These are phyloP conservation scores for Diploptera punctata DNA, from an alignment of 2,888 invertebrate species.

Conservation along the genomic window DNA sequence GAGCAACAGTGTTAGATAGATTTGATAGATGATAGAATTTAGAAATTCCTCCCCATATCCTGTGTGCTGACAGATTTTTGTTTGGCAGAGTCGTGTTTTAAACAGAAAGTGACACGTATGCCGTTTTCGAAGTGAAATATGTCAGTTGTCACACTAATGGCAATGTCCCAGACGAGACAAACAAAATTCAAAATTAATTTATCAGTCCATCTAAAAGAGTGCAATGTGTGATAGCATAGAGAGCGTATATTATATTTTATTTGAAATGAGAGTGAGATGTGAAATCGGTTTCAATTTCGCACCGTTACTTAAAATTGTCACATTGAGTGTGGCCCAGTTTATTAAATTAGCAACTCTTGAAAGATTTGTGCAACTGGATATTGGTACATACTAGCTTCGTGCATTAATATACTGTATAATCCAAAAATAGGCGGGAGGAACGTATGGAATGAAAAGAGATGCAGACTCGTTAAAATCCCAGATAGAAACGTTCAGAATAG, in stretches of 20 bases:
- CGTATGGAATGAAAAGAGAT: neutral
- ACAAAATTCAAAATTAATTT: slow-evolving; percentile 21
- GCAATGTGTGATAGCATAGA: neutral
- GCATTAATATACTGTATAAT: slow-evolving; percentile 13
- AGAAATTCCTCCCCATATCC: too few relatives aligned
- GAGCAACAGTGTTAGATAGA: too few relatives aligned
- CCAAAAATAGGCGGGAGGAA: slow-evolving; percentile 11
- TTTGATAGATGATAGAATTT: too few relatives aligned
- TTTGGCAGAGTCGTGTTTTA: too few relatives aligned
- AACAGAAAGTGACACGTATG: too few relatives aligned
- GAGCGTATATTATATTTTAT: slow-evolving; percentile 19
- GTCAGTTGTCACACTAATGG: neutral
- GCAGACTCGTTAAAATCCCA: slow-evolving; percentile 11
- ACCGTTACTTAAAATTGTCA: slow-evolving; percentile 15
- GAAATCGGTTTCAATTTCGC: slow-evolving; percentile 16
- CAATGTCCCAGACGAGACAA: neutral
- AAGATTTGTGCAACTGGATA: slow-evolving; percentile 14
- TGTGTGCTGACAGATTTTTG: too few relatives aligned
- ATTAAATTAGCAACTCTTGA: slow-evolving; percentile 21
- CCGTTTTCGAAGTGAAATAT: too few relatives aligned
- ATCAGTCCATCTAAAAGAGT: slow-evolving; percentile 6
- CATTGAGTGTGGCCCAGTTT: slow-evolving; percentile 18
- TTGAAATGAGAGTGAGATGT: neutral
- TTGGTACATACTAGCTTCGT: slow-evolving; percentile 3
- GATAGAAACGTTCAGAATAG: slow-evolving; percentile 2